phyloP scores from a whole-genome alignment of 2,888 invertebrate genomes.

The Sympetrum striolatum region DNA sequence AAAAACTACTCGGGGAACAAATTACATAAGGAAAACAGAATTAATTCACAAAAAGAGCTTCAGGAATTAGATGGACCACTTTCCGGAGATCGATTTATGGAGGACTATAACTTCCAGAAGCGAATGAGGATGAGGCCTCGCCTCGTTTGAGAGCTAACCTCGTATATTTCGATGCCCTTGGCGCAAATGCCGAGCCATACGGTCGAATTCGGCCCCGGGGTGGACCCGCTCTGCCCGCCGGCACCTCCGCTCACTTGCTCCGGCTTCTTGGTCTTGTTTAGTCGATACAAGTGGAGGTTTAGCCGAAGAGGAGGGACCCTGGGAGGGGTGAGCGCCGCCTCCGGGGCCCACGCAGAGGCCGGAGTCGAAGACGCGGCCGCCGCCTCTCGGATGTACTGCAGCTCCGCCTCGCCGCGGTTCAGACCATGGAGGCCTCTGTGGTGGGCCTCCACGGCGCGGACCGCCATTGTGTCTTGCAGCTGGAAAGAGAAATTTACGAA shows the following conservation, averaged over 20 bases:
- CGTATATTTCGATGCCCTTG: conserved; percentile 87
- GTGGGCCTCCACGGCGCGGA: conserved; percentile 91
- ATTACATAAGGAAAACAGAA: not conserved
- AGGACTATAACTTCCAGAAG: not conserved
- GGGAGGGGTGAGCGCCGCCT: conserved; percentile 49
- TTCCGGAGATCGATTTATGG: not conserved
- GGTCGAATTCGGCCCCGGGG: conserved; percentile 4
- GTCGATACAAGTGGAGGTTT: conserved; percentile 88
- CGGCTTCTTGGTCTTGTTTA: conserved; percentile 73
- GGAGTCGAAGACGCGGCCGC: conserved; percentile 77
- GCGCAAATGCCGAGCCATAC: conserved; percentile 92
- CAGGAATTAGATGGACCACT: not conserved
- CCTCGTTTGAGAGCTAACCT: conserved; percentile 57
- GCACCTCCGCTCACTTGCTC: conserved; percentile 69
- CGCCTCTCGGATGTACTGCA: conserved; percentile 88
- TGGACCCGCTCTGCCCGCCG: not conserved
- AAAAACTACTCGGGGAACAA: not conserved
- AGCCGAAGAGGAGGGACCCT: conserved; percentile 57
- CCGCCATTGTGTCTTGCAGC: conserved; percentile 66
- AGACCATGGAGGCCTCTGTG: conserved; percentile 85
- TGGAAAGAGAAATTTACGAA: not conserved
- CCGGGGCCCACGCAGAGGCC: conserved; percentile 47
- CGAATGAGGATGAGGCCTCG: not conserved
- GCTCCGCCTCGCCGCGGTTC: conserved; percentile 80
- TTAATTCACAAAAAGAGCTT: not conserved